Conservation (phyloP, 2,888 invertebrate genomes). For the Caenorhabditis imperialis region DNA sequence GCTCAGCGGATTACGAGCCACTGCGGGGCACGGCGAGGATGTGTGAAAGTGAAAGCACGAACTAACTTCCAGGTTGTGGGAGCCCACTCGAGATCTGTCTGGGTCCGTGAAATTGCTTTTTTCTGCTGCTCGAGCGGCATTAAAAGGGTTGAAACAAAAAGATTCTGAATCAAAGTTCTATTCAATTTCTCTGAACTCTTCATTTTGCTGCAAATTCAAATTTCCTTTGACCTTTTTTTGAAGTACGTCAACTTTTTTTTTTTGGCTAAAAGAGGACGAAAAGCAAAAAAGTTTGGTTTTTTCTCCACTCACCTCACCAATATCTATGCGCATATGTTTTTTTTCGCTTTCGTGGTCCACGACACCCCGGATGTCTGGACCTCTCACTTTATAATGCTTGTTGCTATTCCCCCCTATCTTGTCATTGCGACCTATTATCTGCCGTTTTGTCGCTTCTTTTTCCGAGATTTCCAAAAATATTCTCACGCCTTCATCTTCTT, state of each 20-base stretch:
- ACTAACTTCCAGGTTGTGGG: conserved; percentile 27
- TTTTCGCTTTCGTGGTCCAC: conserved; percentile 33
- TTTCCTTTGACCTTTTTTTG: too few species aligned
- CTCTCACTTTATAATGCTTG: too few species aligned
- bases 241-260: too few species aligned
- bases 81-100: conserved; percentile 9
- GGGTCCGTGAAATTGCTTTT: background rate
- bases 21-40: conserved; percentile 15
- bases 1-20: conserved; percentile 34
- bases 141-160: too few species aligned
- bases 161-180: too few species aligned
- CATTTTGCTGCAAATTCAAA: too few species aligned
- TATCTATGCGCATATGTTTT: too few species aligned
- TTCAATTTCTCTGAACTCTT: too few species aligned
- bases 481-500: conserved; percentile 52
- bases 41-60: conserved; percentile 31
- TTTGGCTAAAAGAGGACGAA: too few species aligned
- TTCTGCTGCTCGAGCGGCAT: background rate
- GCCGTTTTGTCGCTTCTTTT: conserved; percentile 47
- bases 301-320: conserved; percentile 4
- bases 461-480: conserved; percentile 44
- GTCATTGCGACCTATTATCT: conserved; percentile 48
- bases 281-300: too few species aligned
- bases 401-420: background rate
- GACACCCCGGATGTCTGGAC: too few species aligned